Base-by-base conservation (phyloP, 2,113 vertebrate species). In the Pomatorhinus ruficollis region DNA sequence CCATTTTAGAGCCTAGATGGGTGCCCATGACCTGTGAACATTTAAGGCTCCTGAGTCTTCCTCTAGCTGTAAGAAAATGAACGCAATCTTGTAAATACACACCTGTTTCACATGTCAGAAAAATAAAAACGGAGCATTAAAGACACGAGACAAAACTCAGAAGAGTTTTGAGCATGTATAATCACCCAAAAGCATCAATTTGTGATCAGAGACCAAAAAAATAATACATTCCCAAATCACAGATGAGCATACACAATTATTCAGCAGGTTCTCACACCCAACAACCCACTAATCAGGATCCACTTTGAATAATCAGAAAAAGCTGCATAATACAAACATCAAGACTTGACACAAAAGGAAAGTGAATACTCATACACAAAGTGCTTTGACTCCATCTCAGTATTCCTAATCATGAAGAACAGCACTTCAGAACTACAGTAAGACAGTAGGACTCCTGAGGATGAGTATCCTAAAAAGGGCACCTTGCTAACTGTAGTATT, bases 401-500 rank as follows among this genome's bases (percentile, higher is more conserved):
- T 39, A 59, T 47, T 77, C 14, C 65, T 22, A 40, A 44, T 23
- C 25, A 59, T 2, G 21, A 80, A 69, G 30, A 76, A 30, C 44
- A 81, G 40, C 19, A 20, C 22, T 85, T 61, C 35, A 71, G 42
- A 57, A 28, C 16, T 31, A 71, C 18, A 39, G 7, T 12, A 44
- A 35, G 17, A 69, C 0, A 40, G 44, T 0, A 40, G 19, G 11
- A 63, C 64, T 65, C 33, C 11, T 8, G 21, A 65, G 7, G 33
- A 57, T 9, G 16, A 64, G 23, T 23, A 54, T 10, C n/a, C 63
- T 35, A n/a, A 72, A 76, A 59, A 69, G 45, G 16, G 12, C 11
- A 70, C 4, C 14, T n/a, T 59, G 27, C 7, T 63, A 56, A 69
- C 31, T 57, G 74, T 28, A 75, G 5, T 27, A 57, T 25, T 65